Percentiles rank a stretch among this genome's conserved stretches.
These are phyloP conservation scores for Pangasianodon hypophthalmus DNA, from an alignment of 2,113 vertebrate species.

Conservation along the genomic window DNA sequence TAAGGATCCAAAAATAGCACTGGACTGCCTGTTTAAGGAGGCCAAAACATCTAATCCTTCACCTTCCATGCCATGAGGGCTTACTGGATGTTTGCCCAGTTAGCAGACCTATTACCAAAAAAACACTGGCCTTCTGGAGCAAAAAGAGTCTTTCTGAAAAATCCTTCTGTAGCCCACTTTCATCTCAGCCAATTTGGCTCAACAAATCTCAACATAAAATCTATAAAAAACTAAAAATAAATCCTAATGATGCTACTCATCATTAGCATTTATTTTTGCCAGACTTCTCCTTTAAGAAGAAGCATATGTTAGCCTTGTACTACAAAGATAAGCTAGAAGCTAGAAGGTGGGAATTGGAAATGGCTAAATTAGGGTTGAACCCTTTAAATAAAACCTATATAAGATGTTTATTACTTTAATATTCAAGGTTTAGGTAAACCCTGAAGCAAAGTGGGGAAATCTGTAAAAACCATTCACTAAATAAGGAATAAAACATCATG, in stretches of 20 bases:
- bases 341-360: not conserved
- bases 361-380: not conserved
- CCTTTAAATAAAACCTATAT: not conserved
- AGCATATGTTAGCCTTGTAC: not conserved
- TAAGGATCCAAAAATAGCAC: slow-evolving; percentile 5
- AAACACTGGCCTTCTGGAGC: not conserved
- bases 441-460: not conserved
- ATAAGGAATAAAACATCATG: not conserved
- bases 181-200: not conserved
- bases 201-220: not conserved
- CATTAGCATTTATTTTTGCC: not conserved
- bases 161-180: not conserved
- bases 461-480: not conserved
- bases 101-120: not conserved
- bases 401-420: not conserved
- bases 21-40: not conserved
- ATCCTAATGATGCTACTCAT: not conserved
- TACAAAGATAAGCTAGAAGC: not conserved
- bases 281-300: not conserved
- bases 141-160: not conserved
- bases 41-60: slow-evolving; percentile 26
- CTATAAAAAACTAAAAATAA: not conserved
- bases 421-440: not conserved
- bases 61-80: not conserved
- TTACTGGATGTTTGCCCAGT: slow-evolving; percentile 15